Conservation (phyloP, 2,113 vertebrate genomes). For the Sceloporus tristichus region DNA sequence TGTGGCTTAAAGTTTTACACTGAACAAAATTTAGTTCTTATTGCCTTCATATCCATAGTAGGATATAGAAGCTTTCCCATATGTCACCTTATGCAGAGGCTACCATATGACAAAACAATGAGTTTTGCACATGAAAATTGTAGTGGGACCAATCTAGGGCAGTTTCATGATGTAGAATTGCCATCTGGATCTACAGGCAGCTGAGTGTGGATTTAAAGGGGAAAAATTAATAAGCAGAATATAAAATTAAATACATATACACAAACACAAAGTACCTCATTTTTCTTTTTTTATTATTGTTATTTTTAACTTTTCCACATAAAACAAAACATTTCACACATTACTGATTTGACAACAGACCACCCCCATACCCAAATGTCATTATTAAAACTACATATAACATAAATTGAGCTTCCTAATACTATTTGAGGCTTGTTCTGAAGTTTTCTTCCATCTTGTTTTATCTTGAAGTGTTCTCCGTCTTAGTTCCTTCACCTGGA, state of each 20-base stretch:
- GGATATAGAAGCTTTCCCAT: background rate
- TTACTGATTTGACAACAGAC: no score
- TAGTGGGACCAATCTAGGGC: background rate
- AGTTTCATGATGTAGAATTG: background rate
- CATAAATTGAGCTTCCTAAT: no score
- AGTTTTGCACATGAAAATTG: background rate
- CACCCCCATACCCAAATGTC: no score
- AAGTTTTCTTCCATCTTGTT: no score
- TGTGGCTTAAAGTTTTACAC: slow-evolving; percentile 13
- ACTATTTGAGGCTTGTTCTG: no score
- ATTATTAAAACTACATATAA: no score
- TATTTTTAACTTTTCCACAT: no score
- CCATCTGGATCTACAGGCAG: background rate
- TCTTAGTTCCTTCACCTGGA: no score
- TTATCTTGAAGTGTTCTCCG: no score
- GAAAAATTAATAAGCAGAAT: no score
- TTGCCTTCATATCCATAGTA: background rate
- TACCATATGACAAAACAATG: background rate
- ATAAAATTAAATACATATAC: background rate
- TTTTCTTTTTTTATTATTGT: no score
- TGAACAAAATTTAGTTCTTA: slow-evolving; percentile 2
- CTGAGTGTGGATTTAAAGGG: background rate
- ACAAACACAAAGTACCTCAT: background rate
- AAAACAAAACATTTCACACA: no score
- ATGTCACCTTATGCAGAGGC: background rate